Evolutionary conservation across 2,888 invertebrate genomes (phyloP).

Genomic region (Parnassius mnemosyne): DNA sequence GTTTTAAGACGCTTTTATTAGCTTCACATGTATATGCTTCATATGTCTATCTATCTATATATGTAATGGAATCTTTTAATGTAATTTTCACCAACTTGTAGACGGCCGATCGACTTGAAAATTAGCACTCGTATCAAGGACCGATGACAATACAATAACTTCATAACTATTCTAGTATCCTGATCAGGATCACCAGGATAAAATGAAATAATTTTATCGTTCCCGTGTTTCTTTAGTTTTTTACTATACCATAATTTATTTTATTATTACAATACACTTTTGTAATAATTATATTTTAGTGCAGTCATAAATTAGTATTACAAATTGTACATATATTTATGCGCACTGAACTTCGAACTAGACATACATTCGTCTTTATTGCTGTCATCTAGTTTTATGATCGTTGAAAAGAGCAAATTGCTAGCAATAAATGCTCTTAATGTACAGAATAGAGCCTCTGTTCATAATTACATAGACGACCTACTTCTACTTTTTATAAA

Average conservation of each 20-base stretch:
- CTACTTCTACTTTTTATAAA: too few species aligned
- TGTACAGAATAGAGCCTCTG: slow-evolving; percentile 13
- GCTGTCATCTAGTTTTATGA: slow-evolving; percentile 17
- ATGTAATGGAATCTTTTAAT: too few species aligned
- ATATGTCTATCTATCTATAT: too few species aligned
- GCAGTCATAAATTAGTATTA: slow-evolving; percentile 4
- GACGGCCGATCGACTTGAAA: too few species aligned
- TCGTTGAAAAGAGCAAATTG: slow-evolving; percentile 21
- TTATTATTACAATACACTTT: not conserved
- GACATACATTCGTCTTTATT: slow-evolving; percentile 25
- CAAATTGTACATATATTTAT: slow-evolving; percentile 5
- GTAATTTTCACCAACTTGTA: too few species aligned
- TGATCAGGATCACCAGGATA: too few species aligned
- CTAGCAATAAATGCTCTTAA: slow-evolving; percentile 17
- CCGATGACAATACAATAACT: too few species aligned
- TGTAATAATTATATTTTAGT: not conserved
- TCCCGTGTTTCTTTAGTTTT: not conserved
- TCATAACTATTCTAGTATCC: too few species aligned
- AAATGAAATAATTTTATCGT: too few species aligned
- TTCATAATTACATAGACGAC: slow-evolving; percentile 3
- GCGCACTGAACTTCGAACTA: slow-evolving; percentile 11
- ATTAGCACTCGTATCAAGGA: too few species aligned
- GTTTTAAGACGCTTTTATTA: too few species aligned
- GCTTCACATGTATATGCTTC: too few species aligned
- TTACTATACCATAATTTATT: not conserved